Base-by-base conservation (phyloP, 2,113 vertebrate species). In the Eudyptes chrysolophus region DNA sequence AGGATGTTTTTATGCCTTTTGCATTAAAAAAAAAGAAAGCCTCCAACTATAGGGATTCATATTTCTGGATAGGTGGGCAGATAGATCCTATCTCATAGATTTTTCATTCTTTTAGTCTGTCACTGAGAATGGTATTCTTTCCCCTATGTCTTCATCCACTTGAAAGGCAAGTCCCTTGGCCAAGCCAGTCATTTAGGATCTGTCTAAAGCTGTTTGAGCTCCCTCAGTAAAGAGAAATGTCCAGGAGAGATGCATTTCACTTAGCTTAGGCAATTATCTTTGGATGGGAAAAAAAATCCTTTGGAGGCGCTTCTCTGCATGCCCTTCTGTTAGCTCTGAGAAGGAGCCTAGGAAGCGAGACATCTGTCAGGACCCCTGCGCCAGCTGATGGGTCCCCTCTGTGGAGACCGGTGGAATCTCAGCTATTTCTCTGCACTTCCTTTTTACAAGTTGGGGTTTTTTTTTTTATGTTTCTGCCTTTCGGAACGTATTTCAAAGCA, bases 201-300 rank as follows among this genome's bases (percentile, higher is more conserved):
- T 93, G 70, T 85, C 74, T 65, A 65, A 94, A 94, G 49, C 74
- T 88, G 72, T 91, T 70, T 66, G 78, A 76, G 49, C 49, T 90
- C 46, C 22, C 54, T 49, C 3, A 34, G 30, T 46, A n/a, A 66
- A 76, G 54, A 87, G 44, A 87, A 93, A 60, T 36, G 18, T 44
- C 74, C 84, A 48, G 66, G 44, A 77, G 64, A 84, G 57, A 24
- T 40, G 49, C 27, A 44, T 93, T 96, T 89, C 58, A 40, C 70
- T 55, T 64, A 51, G 42, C 32, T n/a, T 6, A 65, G 74, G 32
- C 55, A 79, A 42, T 87, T 81, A 13, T 16, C 38, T 93, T 64
- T 36, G 26, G 9, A 32, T 42, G 51, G 60, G 30, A 46, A 82
- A 82, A 46, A 72, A 79, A 68, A 13, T 11, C 32, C 38, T 79